Conservation (phyloP, 2,113 vertebrate species). For the Ailuropoda melanoleuca region DNA sequence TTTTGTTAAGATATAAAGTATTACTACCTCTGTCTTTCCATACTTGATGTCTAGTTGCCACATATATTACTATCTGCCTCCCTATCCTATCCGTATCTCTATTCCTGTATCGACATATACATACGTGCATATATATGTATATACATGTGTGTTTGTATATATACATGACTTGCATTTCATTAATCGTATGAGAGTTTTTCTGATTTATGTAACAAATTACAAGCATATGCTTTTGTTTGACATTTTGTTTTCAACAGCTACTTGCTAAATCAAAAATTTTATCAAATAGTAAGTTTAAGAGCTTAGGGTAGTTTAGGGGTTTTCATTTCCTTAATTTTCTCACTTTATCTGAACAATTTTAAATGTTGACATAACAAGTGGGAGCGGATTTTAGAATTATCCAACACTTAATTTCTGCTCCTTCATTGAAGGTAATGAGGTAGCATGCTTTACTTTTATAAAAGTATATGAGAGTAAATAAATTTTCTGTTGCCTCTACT, state of each 20-base stretch:
- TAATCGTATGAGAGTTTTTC: neutral
- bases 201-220: neutral
- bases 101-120: neutral
- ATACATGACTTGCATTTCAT: neutral
- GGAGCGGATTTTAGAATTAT: neutral
- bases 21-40: neutral
- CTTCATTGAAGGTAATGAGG: slow-evolving; percentile 17
- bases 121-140: neutral
- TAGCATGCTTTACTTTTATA: slow-evolving; percentile 25
- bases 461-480: neutral
- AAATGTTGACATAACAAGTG: neutral
- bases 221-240: neutral
- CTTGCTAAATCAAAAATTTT: slow-evolving; percentile 6
- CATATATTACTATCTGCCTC: neutral
- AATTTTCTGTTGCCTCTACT: slow-evolving; percentile 28
- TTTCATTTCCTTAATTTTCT: slow-evolving; percentile 19
- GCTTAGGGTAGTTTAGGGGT: neutral
- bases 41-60: neutral
- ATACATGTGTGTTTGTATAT: neutral
- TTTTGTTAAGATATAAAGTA: neutral
- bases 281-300: neutral
- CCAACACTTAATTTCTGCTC: slow-evolving; percentile 35
- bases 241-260: neutral
- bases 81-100: neutral
- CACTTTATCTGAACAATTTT: neutral